phyloP scores from a whole-genome alignment of 2,113 vertebrate genomes.

The Odocoileus virginianus region DNA sequence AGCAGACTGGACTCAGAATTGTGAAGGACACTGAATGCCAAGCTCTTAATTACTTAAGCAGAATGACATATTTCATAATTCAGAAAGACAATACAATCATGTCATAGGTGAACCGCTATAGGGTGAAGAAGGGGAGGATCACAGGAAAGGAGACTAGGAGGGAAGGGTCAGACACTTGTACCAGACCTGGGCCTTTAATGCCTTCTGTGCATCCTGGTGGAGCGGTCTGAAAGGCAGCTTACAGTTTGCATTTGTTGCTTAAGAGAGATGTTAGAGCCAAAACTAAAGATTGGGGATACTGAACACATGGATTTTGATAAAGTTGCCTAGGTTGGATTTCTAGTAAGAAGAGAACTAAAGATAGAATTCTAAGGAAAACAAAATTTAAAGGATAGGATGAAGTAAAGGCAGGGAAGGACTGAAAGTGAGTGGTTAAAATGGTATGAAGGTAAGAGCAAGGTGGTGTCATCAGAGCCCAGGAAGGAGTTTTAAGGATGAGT shows the following conservation, averaged over 20 bases:
- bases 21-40: neutral
- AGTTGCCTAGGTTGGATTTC: neutral
- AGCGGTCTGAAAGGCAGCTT: neutral
- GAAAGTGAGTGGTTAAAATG: neutral
- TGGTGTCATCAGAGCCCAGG: neutral
- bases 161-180: fast-evolving
- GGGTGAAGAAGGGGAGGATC: neutral
- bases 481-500: neutral
- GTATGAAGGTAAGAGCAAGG: neutral
- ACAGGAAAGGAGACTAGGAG: neutral
- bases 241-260: neutral
- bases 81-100: neutral
- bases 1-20: neutral
- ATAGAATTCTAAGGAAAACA: neutral
- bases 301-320: neutral
- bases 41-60: neutral
- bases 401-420: neutral
- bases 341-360: neutral
- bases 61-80: neutral
- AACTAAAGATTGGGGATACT: neutral
- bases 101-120: neutral
- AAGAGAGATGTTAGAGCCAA: neutral
- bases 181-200: neutral
- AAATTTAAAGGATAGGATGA: neutral
- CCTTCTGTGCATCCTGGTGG: neutral